A percentile compares a stretch with the other conserved stretches of the same genome.
Conservation (phyloP, 2,797 vertebrate genomes). For the Pseudocheirus occidentalis region DNA sequence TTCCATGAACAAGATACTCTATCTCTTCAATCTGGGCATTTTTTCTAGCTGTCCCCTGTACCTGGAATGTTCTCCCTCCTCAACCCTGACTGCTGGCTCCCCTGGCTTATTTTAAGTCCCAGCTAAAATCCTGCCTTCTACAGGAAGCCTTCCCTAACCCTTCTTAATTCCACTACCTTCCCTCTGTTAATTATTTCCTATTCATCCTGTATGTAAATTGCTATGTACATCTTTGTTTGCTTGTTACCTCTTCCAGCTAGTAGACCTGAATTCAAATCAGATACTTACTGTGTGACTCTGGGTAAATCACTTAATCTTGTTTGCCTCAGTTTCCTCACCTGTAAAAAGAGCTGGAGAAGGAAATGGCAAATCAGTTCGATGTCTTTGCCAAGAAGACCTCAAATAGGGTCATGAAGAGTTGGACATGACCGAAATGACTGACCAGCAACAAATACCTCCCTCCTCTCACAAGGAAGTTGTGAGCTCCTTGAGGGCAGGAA, state of each 20-base stretch:
- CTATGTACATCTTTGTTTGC: background rate
- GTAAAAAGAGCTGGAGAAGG: background rate
- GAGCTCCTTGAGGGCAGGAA: background rate
- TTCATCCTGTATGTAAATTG: background rate
- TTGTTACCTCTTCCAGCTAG: background rate
- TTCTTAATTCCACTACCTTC: background rate
- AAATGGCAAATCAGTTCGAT: background rate
- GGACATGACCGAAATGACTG: background rate
- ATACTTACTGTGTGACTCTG: background rate
- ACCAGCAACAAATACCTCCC: background rate
- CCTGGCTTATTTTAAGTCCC: background rate
- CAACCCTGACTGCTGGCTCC: background rate
- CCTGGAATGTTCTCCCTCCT: background rate
- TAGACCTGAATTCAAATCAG: background rate
- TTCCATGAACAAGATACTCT: background rate
- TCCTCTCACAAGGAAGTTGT: background rate
- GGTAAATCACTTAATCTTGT: background rate
- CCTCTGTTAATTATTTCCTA: background rate
- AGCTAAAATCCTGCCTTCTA: background rate
- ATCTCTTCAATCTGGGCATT: background rate
- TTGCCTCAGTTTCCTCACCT: background rate
- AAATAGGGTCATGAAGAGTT: background rate
- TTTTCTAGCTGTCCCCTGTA: background rate
- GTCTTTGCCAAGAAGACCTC: background rate
- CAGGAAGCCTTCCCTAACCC: background rate